These are phyloP conservation scores for Mormyrus iriodes DNA, from an alignment of 2,113 vertebrate species.

Conservation along the genomic window DNA sequence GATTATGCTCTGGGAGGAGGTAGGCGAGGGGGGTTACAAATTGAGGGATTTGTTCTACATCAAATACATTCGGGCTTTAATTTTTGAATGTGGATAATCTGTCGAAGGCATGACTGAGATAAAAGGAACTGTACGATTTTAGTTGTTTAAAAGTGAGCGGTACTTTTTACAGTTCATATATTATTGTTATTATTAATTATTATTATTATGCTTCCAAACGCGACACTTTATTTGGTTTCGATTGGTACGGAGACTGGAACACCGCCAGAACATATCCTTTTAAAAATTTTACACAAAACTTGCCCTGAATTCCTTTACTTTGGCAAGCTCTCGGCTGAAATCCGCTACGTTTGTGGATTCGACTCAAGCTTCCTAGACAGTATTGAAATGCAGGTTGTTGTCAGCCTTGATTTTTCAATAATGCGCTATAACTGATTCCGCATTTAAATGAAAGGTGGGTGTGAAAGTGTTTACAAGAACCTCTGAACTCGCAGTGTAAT, in stretches of 20 bases:
- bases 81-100: slow-evolving; percentile 2
- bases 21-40: neutral
- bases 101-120: neutral
- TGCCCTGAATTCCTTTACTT: slow-evolving; percentile 13
- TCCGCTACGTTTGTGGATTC: slow-evolving; percentile 60
- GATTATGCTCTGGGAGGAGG: slow-evolving; percentile 13
- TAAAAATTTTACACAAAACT: neutral
- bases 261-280: neutral
- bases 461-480: slow-evolving; percentile 62
- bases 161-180: neutral
- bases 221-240: neutral
- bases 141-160: neutral
- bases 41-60: slow-evolving; percentile 8
- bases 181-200: neutral
- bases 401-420: slow-evolving; percentile 54
- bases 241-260: neutral
- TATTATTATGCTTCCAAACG: neutral
- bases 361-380: slow-evolving; percentile 53
- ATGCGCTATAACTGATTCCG: slow-evolving; percentile 59
- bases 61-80: slow-evolving; percentile 7
- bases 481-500: slow-evolving; percentile 47
- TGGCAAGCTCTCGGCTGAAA: slow-evolving; percentile 6
- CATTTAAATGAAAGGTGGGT: slow-evolving; percentile 66
- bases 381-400: slow-evolving; percentile 62
- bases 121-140: neutral